Evolutionary conservation across 2,113 vertebrate species (phyloP).

Genomic region (Prochilodus magdalenae): DNA sequence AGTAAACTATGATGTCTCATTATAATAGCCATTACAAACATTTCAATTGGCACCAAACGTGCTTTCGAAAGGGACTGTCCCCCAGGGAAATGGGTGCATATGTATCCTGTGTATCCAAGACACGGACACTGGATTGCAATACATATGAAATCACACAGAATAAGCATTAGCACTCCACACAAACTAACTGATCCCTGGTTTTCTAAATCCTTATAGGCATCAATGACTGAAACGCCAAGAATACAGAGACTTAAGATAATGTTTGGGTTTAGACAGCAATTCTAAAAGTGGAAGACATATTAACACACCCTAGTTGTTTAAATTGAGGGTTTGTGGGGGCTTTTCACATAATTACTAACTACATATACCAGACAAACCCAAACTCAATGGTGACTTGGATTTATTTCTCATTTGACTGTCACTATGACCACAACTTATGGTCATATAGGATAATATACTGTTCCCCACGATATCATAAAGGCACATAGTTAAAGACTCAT

Average conservation of each 20-base stretch:
- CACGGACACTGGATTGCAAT: not conserved
- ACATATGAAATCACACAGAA: not conserved
- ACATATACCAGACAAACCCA: constrained; percentile 3
- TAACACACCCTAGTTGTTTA: constrained; percentile 14
- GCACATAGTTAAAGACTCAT: not conserved
- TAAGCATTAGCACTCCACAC: not conserved
- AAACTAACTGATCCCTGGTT: constrained; percentile 1
- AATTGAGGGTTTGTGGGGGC: constrained; percentile 6
- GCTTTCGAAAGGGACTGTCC: constrained; percentile 40
- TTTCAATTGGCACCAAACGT: constrained; percentile 26
- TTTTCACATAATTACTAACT: not conserved
- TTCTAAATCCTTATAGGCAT: not conserved
- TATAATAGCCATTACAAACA: constrained; percentile 37
- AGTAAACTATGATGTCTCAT: constrained; percentile 32
- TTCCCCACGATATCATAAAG: constrained; percentile 10
- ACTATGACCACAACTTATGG: not conserved
- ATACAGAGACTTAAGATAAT: too few relatives aligned
- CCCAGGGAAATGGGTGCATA: constrained; percentile 31
- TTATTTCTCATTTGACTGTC: not conserved
- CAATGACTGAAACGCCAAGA: not conserved
- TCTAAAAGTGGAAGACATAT: not conserved
- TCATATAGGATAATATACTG: not conserved
- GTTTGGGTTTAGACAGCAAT: not conserved
- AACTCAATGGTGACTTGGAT: constrained; percentile 4
- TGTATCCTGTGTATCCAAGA: constrained; percentile 32